Conservation (phyloP, 2,888 invertebrate species). For the Hedychridium roseum region DNA sequence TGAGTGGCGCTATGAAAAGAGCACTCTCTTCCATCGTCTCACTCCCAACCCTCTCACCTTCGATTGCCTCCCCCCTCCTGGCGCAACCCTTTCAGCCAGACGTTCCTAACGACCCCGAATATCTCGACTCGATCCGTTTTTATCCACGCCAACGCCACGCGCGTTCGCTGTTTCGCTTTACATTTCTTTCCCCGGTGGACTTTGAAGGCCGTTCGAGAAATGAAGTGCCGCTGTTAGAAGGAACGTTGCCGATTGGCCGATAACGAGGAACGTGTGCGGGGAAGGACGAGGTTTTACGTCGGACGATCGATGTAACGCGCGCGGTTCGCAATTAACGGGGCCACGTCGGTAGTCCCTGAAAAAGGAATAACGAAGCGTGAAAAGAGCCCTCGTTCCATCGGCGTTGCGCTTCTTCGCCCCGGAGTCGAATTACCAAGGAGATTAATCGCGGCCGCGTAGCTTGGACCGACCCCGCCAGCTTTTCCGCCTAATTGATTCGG, state of each 20-base stretch:
- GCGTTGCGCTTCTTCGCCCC: too few species aligned
- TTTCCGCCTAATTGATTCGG: slow-evolving; percentile 22
- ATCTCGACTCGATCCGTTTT: too few species aligned
- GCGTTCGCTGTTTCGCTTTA: too few species aligned
- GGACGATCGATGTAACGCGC: slow-evolving; percentile 17
- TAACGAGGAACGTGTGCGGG: too few species aligned
- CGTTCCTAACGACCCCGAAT: too few species aligned
- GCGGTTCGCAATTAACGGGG: too few species aligned
- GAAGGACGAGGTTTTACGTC: slow-evolving; percentile 8
- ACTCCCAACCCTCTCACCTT: not conserved
- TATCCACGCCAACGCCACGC: too few species aligned
- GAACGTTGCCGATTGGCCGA: not conserved
- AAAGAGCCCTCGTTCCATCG: too few species aligned
- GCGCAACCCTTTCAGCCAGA: too few species aligned
- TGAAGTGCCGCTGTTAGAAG: not conserved
- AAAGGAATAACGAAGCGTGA: too few species aligned
- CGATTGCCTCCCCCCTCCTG: not conserved
- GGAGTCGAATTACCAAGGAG: too few species aligned
- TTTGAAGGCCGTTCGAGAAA: not conserved
- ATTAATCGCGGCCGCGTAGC: slow-evolving; percentile 20
- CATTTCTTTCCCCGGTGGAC: not conserved
- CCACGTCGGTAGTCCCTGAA: too few species aligned
- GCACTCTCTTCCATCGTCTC: not conserved
- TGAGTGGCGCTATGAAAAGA: slow-evolving; percentile 14
- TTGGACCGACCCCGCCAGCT: not conserved